These are phyloP conservation scores for Diachasma alloeum DNA, from an alignment of 1,140 invertebrate species.

Conservation along the genomic window DNA sequence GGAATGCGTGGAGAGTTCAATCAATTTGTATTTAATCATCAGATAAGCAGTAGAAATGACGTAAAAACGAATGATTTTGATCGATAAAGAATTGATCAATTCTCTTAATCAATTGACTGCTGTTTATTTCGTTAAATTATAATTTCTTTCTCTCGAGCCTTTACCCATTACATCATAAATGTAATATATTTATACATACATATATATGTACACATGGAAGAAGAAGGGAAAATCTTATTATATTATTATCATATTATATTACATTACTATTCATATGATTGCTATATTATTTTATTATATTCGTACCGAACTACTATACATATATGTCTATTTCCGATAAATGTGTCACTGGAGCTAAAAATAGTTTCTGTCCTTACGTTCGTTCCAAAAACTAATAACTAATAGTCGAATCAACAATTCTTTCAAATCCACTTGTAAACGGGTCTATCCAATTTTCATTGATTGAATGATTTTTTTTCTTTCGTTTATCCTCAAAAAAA, in stretches of 20 bases:
- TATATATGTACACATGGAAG: conserved; percentile 32
- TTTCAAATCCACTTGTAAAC: neutral
- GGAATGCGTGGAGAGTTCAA: neutral
- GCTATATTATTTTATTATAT: conserved; percentile 51
- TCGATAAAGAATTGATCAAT: neutral
- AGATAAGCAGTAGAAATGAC: conserved; percentile 23
- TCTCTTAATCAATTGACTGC: conserved; percentile 28
- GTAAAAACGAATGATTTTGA: neutral
- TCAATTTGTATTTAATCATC: conserved; percentile 14
- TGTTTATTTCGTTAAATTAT: conserved; percentile 30
- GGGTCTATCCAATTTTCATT: neutral
- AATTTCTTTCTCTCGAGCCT: conserved; percentile 16
- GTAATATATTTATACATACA: conserved; percentile 47
- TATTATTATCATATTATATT: neutral
- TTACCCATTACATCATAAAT: conserved; percentile 35
- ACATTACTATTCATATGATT: conserved; percentile 34
- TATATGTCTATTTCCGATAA: conserved; percentile 28
- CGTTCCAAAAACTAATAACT: conserved; percentile 36
- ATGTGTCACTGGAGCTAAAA: conserved; percentile 19
- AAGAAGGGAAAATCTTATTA: conserved; percentile 11
- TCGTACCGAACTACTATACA: conserved; percentile 31
- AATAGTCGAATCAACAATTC: neutral
- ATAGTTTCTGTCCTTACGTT: conserved; percentile 27
- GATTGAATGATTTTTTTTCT: neutral
- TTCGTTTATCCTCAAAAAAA: neutral